phyloP scores from a whole-genome alignment of 2,113 vertebrate species.

The Upupa epops region DNA sequence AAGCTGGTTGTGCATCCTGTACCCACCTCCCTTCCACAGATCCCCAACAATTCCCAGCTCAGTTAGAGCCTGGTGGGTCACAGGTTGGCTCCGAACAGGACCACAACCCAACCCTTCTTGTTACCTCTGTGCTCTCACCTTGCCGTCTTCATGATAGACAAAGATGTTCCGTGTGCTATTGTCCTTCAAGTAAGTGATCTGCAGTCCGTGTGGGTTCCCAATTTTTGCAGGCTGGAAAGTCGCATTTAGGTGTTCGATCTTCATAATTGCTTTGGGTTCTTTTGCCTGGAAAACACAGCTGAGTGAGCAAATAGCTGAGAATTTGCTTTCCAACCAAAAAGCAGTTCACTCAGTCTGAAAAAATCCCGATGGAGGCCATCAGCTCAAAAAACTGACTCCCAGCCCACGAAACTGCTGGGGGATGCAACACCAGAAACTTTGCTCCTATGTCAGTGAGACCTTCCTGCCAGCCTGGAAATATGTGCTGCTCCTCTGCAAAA shows the following conservation, averaged over 20 bases:
- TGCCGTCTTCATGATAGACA: slow-evolving; percentile 94
- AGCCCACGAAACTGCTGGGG: not conserved
- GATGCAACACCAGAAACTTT: not conserved
- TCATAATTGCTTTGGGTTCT: slow-evolving; percentile 95
- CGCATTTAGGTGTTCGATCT: slow-evolving; percentile 89
- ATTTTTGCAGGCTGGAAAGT: slow-evolving; percentile 94
- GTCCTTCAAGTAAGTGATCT: slow-evolving; percentile 95
- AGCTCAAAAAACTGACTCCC: not conserved
- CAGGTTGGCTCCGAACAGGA: not conserved
- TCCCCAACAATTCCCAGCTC: not conserved
- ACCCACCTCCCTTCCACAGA: not conserved
- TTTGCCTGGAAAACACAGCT: slow-evolving; percentile 80
- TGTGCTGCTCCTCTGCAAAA: not conserved
- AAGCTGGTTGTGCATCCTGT: not conserved
- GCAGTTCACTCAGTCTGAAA: not conserved
- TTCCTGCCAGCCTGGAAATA: not conserved
- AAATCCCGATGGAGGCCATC: not conserved
- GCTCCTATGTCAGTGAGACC: rapidly evolving
- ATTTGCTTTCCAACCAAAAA: not conserved
- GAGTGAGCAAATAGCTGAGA: not conserved
- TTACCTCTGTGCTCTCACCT: slow-evolving; percentile 73
- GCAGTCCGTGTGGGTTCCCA: slow-evolving; percentile 87
- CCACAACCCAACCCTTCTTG: not conserved
- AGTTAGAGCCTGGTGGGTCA: not conserved
- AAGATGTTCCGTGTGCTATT: slow-evolving; percentile 98